phyloP scores from a whole-genome alignment of 2,113 vertebrate species.

The Micronycteris hirsuta region DNA sequence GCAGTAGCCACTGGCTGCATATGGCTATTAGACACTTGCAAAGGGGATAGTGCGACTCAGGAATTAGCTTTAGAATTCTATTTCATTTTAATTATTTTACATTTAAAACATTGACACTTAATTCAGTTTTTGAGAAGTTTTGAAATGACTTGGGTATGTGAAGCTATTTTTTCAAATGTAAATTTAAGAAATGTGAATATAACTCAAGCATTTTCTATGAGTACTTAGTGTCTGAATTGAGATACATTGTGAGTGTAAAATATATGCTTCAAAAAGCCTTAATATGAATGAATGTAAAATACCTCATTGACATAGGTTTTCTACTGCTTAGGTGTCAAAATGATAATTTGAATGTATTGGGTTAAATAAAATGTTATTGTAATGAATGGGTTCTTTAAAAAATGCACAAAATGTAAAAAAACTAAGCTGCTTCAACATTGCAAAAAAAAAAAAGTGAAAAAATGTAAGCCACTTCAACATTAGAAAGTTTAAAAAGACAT shows the following conservation, averaged over 20 bases:
- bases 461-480: too few relatives aligned
- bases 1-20: not conserved
- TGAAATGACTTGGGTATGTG: not conserved
- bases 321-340: constrained; percentile 25
- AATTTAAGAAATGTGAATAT: constrained; percentile 31
- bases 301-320: not conserved
- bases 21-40: not conserved
- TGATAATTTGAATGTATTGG: constrained; percentile 2
- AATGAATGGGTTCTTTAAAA: constrained; percentile 1
- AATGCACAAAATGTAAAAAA: too few relatives aligned
- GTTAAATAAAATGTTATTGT: constrained; percentile 10
- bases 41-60: not conserved
- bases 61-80: not conserved
- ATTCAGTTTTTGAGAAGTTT: constrained; percentile 17
- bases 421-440: too few relatives aligned
- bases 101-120: not conserved
- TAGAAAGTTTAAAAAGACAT: constrained; percentile 1
- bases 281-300: not conserved
- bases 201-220: not conserved
- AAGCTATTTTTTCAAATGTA: constrained; percentile 25
- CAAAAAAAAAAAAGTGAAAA: too few relatives aligned
- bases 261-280: constrained; percentile 23
- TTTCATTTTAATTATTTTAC: constrained; percentile 22
- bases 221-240: constrained; percentile 13
- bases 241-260: not conserved